phyloP scores from a whole-genome alignment of 2,113 vertebrate species.

The Xiphophorus couchianus region DNA sequence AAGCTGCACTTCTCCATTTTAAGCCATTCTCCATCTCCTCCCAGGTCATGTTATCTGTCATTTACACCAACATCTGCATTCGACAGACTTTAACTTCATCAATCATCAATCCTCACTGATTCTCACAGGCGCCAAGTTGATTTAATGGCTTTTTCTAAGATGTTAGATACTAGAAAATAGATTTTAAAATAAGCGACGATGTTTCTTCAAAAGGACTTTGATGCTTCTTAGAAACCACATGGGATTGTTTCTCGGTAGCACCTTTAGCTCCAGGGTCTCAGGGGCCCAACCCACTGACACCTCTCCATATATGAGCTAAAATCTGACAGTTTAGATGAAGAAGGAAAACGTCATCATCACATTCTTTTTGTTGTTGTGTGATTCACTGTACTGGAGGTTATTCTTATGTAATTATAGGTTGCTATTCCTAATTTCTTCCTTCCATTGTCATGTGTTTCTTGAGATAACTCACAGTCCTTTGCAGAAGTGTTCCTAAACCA shows the following conservation, averaged over 20 bases:
- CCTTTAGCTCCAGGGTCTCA: background rate
- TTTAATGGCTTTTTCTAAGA: background rate
- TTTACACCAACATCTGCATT: constrained; percentile 17
- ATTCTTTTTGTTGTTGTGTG: background rate
- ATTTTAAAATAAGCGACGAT: constrained; percentile 25
- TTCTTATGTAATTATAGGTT: too few species aligned
- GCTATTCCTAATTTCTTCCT: too few species aligned
- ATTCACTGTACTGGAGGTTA: too few species aligned
- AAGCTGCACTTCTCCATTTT: constrained; percentile 14
- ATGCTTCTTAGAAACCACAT: constrained; percentile 37
- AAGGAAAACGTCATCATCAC: constrained; percentile 22
- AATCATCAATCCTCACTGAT: background rate
- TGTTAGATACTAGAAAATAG: background rate
- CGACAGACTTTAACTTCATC: constrained; percentile 14
- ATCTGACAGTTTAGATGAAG: constrained; percentile 1
- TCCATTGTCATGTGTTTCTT: too few species aligned
- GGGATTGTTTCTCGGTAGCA: constrained; percentile 24
- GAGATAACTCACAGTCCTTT: too few species aligned
- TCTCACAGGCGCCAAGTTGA: background rate
- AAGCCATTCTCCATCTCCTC: background rate
- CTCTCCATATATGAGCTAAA: background rate
- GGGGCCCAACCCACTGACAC: too few species aligned
- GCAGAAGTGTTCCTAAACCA: too few species aligned
- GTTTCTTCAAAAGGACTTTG: constrained; percentile 38
- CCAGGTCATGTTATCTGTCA: constrained; percentile 2